Base-by-base conservation (phyloP, 2,888 invertebrate genomes). In the Aleiodes testaceus region DNA sequence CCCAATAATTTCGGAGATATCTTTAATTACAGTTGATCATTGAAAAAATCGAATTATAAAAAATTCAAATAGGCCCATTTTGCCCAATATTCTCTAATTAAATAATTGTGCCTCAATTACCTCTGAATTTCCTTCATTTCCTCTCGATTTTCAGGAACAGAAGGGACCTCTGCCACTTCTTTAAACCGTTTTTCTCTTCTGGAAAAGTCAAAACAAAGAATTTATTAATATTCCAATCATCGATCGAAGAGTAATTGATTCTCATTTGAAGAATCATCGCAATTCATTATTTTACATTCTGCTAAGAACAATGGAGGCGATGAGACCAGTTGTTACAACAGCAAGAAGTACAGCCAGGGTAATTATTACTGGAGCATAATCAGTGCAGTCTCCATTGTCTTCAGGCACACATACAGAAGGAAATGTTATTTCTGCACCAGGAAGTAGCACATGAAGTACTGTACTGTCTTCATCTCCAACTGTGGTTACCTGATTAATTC, bases 361-460 rank as follows among this genome's bases (percentile, higher is more conserved):
- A 50, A 66, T 63, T 45, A 66, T 44, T 20, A 42, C 11, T 2
- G 26, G 3, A n/a, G 18, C 50, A 5, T 9, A 14, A 44, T 63
- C 45, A 45, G 44, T 12, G 30, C 20, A 52, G 18, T 7, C 7
- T 66, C 61, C 50, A 63, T 55, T 49, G 59, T 61, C 50, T 53
- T 66, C 44, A 44, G 73, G 47, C 9, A 55, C 1, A 20, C 68
- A 67, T 65, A 65, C 69, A 47, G 63, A 55, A 63, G 67, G 55
- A 59, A 63, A 65, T 47, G 63, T 69, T 59, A 52, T 66, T 20
- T 61, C 52, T 74, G 64, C 45, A 47, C 73, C 74, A 16, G 78
- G 76, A 47, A 79, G 63, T 30, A 69, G 64, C 42, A 79, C 65
- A 42, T 75, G 76, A 30, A 79, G 59, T 20, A 77, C 64, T 14